Base-by-base conservation (phyloP, 1,140 invertebrate genomes). In the Mya arenaria region DNA sequence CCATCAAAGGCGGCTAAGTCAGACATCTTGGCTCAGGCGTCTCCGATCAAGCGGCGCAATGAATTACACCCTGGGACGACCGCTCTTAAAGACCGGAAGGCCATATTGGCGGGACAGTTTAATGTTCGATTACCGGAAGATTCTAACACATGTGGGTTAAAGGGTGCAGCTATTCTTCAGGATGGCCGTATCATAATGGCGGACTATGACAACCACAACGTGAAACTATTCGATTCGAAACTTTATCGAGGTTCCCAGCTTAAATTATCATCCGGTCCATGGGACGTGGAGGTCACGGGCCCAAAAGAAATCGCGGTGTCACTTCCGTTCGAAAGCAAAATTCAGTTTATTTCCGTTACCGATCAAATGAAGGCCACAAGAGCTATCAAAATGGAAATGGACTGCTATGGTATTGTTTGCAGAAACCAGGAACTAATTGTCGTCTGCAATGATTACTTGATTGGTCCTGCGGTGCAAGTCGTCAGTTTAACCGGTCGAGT, bases 171-270 rank as follows among this genome's bases (percentile, higher is more conserved):
- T 23, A 60, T 71, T 25, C 17, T 80, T 48, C 48, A 34, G 23
- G 77, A 80, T 34, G 77, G 77, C 34, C 34, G 77, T 41, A 80
- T 80, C 1, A 66, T 48, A 0, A 32, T 80, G 34, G 77, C 77
- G n/a, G 77, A 80, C 41, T 80, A 80, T 48, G 77, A 80, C n/a
- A 80, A 80, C 39, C 77, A 80, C 55, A 80, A 71, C 23, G 77
- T 80, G 10, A 80, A 80, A 25, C 39, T 80, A 6, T 80, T 80
- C 32, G 77, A 80, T 37, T 69, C 77, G 17, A 80, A 80, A 48
- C 44, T 80, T 32, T 80, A 80, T 23, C 65, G 77, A 5, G 77
- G 77, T 28, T 60, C 65, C 13, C 77, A 80, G 44, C 52, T 80
- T 10, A 30, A 30, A 4, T 39, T 80, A 15, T 80, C 77, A 17